Conservation (phyloP, 2,888 invertebrate genomes). For the Lasius fuliginosus region DNA sequence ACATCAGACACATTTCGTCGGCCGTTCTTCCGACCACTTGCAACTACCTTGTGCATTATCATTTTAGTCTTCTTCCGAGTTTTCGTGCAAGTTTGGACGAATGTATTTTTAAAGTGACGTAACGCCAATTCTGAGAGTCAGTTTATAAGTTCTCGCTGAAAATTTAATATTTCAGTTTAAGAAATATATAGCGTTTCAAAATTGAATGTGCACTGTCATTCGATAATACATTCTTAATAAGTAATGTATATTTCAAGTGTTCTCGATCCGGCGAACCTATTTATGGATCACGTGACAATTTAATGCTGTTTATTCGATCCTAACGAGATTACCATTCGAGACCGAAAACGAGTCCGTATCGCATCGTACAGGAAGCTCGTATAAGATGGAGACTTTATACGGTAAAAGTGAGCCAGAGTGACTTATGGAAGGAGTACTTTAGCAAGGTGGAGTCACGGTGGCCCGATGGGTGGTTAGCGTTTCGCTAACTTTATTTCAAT, state of each 20-base stretch:
- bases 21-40: neutral
- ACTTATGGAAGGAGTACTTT: conserved; percentile 18
- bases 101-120: conserved; percentile 24
- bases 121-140: neutral
- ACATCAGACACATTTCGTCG: conserved; percentile 48
- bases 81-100: neutral
- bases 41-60: conserved; percentile 6
- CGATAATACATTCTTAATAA: neutral
- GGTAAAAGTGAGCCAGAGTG: conserved; percentile 56
- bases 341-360: conserved; percentile 58
- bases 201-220: neutral
- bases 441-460: neutral
- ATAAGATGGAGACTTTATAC: conserved; percentile 54
- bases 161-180: conserved; percentile 13
- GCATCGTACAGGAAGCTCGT: conserved; percentile 50
- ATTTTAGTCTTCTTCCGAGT: neutral
- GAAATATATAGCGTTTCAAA: neutral
- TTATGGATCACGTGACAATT: conserved; percentile 5
- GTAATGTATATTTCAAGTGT: neutral
- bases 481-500: conserved; percentile 77
- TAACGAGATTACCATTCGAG: conserved; percentile 62
- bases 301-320: conserved; percentile 2
- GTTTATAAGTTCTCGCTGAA: neutral
- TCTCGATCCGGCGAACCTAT: neutral
- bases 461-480: conserved; percentile 67